These are phyloP conservation scores for Mythimna lalbum DNA, from an alignment of 2,888 invertebrate species.

Conservation along the genomic window DNA sequence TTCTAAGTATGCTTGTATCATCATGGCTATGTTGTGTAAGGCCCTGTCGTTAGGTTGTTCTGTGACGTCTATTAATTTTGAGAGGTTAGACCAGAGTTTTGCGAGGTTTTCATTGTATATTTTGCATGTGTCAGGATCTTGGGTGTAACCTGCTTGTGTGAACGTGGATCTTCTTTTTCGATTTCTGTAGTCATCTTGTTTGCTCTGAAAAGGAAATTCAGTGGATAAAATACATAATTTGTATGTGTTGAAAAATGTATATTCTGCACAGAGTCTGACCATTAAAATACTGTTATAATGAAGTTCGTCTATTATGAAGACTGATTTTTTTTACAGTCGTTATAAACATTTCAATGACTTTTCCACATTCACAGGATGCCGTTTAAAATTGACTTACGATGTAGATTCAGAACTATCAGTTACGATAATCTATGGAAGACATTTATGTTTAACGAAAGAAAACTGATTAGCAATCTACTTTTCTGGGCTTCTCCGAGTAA, in stretches of 20 bases:
- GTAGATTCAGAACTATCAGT: not conserved
- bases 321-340: not conserved
- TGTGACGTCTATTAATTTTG: conserved; percentile 44
- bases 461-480: not conserved
- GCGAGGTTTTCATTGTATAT: conserved; percentile 62
- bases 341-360: not conserved
- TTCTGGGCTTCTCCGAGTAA: not conserved
- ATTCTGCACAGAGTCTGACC: not conserved
- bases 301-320: not conserved
- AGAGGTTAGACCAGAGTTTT: conserved; percentile 57
- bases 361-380: not conserved
- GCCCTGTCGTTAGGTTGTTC: conserved; percentile 42
- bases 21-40: conserved; percentile 64
- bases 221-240: not conserved
- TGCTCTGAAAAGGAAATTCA: conserved; percentile 37
- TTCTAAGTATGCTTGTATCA: conserved; percentile 62
- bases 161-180: conserved; percentile 34
- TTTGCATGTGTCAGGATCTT: conserved; percentile 61
- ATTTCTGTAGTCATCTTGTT: not conserved
- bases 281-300: not conserved
- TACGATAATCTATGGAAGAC: not conserved
- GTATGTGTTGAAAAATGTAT: not conserved
- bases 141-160: conserved; percentile 63
- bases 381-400: not conserved
- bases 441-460: not conserved